Evolutionary conservation across 2,888 invertebrate genomes (phyloP).

Genomic region (Creontiades dilutus): DNA sequence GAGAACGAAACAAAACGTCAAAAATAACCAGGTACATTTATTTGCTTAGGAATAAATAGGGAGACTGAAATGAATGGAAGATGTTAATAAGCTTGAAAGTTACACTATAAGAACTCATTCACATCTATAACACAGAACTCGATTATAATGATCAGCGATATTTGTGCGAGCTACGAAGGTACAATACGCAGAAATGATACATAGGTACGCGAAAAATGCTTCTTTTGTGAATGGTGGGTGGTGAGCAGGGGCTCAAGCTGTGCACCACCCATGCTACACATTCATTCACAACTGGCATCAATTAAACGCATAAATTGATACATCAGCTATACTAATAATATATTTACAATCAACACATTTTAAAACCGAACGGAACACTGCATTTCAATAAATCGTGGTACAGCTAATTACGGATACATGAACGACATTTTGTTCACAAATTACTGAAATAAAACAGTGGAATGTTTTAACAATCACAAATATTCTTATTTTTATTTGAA

Average conservation of each 20-base stretch:
- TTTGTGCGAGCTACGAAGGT: neutral
- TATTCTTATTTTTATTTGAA: neutral
- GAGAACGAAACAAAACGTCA: neutral
- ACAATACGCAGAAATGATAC: neutral
- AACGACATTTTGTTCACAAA: neutral
- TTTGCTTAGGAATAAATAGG: neutral
- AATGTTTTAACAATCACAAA: slow-evolving; percentile 5
- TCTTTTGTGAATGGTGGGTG: slow-evolving; percentile 38
- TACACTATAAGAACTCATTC: neutral
- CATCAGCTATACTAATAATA: slow-evolving; percentile 3
- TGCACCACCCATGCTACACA: slow-evolving; percentile 59
- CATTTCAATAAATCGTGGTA: neutral
- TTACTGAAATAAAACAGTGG: neutral
- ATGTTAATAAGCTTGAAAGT: neutral
- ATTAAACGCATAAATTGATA: neutral
- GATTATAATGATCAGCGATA: slow-evolving; percentile 12
- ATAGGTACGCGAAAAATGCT: neutral
- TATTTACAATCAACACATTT: slow-evolving; percentile 20
- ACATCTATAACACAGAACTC: slow-evolving; percentile 14
- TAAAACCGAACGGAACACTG: neutral
- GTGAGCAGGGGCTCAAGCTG: slow-evolving; percentile 61
- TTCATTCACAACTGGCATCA: neutral
- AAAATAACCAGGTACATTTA: neutral
- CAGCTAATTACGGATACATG: neutral
- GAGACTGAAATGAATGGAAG: neutral